Conservation (phyloP, 2,113 vertebrate species). For the Oncorhynchus kisutch region DNA sequence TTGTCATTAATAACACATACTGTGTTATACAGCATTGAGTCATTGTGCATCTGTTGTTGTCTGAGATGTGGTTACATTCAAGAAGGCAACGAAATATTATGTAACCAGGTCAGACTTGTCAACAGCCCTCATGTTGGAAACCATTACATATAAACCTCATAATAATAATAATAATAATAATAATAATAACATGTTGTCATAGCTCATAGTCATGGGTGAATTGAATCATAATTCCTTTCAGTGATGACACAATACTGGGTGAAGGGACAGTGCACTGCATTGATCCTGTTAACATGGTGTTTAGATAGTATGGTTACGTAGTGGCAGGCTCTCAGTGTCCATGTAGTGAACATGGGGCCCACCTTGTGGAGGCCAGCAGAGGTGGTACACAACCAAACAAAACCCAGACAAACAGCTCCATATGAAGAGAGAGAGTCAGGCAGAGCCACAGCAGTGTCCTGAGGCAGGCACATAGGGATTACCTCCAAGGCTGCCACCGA, state of each 20-base stretch:
- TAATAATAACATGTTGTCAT: too few relatives aligned
- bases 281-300: neutral
- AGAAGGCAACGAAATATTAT: too few relatives aligned
- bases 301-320: neutral
- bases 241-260: neutral
- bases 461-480: slow-evolving; percentile 10
- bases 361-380: neutral
- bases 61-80: too few relatives aligned
- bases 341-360: neutral
- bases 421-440: neutral
- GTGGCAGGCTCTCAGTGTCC: neutral
- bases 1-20: too few relatives aligned
- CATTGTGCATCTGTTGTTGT: too few relatives aligned
- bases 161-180: too few relatives aligned
- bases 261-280: neutral
- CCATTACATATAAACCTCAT: too few relatives aligned
- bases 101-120: too few relatives aligned
- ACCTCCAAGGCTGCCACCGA: slow-evolving; percentile 19
- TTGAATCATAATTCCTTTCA: neutral
- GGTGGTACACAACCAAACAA: neutral
- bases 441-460: neutral
- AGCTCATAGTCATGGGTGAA: too few relatives aligned
- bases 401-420: neutral
- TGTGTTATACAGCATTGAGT: too few relatives aligned
- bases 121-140: too few relatives aligned